phyloP scores from a whole-genome alignment of 2,888 invertebrate species.

The Apamea monoglypha region DNA sequence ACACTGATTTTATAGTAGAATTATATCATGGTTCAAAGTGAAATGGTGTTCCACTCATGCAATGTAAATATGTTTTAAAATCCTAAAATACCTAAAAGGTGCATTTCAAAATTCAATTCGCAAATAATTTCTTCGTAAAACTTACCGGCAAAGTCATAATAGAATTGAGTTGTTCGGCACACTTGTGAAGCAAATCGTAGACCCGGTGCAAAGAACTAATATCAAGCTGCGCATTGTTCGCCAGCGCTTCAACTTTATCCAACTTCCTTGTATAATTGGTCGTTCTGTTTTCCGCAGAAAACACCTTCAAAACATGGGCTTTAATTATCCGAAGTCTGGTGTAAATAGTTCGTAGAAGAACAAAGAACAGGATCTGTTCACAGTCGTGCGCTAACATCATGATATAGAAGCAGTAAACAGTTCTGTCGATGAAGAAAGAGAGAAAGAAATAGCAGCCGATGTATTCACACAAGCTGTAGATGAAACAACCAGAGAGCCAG shows the following conservation, averaged over 20 bases:
- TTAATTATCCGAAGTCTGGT: slow-evolving; percentile 77
- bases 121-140: slow-evolving; percentile 48
- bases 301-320: slow-evolving; percentile 75
- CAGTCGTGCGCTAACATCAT: slow-evolving; percentile 74
- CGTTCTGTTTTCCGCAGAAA: slow-evolving; percentile 57
- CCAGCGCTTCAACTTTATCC: slow-evolving; percentile 73
- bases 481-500: slow-evolving; percentile 63
- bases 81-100: background rate
- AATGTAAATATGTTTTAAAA: background rate
- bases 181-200: slow-evolving; percentile 81
- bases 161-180: slow-evolving; percentile 78
- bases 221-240: slow-evolving; percentile 74
- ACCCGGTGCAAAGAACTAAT: slow-evolving; percentile 76
- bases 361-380: slow-evolving; percentile 77
- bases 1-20: background rate
- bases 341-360: slow-evolving; percentile 73
- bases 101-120: slow-evolving; percentile 22
- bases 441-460: slow-evolving; percentile 62
- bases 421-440: slow-evolving; percentile 46
- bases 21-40: background rate
- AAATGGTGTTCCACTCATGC: background rate
- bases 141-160: slow-evolving; percentile 82
- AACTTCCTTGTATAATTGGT: slow-evolving; percentile 55
- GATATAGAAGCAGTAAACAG: slow-evolving; percentile 61
- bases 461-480: slow-evolving; percentile 71